phyloP scores from a whole-genome alignment of 2,888 invertebrate species.

The Watsonalla binaria region DNA sequence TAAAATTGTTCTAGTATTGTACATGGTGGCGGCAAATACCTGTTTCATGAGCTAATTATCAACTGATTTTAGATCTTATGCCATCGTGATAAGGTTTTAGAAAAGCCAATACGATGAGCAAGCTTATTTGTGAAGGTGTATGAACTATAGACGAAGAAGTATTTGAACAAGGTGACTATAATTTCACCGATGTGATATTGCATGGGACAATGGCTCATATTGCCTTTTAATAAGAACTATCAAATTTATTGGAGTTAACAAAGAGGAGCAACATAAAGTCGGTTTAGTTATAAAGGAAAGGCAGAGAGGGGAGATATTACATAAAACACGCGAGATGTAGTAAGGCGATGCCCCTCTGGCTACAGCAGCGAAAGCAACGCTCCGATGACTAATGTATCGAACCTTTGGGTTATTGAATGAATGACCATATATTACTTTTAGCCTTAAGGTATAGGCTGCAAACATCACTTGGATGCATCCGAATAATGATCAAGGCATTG shows the following conservation, averaged over 20 bases:
- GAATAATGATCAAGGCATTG: no score
- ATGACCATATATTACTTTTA: background rate
- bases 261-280: conserved; percentile 9
- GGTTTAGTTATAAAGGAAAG: conserved; percentile 25
- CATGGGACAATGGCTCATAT: conserved; percentile 25
- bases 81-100: conserved; percentile 21
- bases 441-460: no score
- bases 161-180: conserved; percentile 26
- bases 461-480: no score
- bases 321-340: conserved; percentile 62
- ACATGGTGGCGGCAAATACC: conserved; percentile 38
- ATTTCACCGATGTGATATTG: conserved; percentile 6
- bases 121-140: conserved; percentile 29
- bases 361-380: conserved; percentile 54
- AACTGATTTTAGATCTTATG: conserved; percentile 31
- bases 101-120: conserved; percentile 16
- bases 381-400: conserved; percentile 47
- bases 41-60: conserved; percentile 25
- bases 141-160: conserved; percentile 40
- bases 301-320: conserved; percentile 52
- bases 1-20: conserved; percentile 25
- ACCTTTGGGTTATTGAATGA: conserved; percentile 17
- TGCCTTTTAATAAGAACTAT: background rate
- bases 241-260: background rate
- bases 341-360: conserved; percentile 57